Conservation (phyloP, 37 sponge, comb jelly and placozoan species). For the Spongia lamella region DNA sequence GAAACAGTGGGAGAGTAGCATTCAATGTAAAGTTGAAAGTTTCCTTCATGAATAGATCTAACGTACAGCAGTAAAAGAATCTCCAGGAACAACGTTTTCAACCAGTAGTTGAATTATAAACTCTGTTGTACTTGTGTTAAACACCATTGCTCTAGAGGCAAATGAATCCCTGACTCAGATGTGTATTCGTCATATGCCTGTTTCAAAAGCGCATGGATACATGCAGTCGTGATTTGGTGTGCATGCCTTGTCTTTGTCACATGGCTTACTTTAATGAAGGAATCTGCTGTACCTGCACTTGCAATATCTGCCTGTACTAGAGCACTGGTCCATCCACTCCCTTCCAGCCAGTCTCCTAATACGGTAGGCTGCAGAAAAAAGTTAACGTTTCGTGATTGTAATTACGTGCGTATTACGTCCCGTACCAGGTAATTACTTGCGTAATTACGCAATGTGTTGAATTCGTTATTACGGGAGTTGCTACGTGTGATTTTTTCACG, state of each 20-base stretch:
- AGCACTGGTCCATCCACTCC: conserved; percentile 16
- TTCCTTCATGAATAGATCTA: conserved; percentile 30
- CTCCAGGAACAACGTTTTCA: conserved; percentile 20
- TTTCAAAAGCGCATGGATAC: neutral
- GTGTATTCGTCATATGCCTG: conserved; percentile 3
- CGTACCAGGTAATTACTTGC: too few relatives aligned
- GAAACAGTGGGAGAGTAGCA: conserved; percentile 1
- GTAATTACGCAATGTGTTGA: too few relatives aligned
- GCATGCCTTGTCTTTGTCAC: conserved; percentile 29
- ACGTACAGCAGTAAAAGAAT: conserved; percentile 12
- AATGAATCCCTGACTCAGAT: neutral
- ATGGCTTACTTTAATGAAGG: conserved; percentile 8
- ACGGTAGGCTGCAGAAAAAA: too few relatives aligned
- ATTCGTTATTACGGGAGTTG: too few relatives aligned
- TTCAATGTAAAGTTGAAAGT: conserved; percentile 33
- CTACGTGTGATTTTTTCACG: too few relatives aligned
- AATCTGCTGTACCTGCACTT: conserved; percentile 21
- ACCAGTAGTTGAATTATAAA: conserved; percentile 11
- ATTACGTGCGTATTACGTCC: too few relatives aligned
- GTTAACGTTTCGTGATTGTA: too few relatives aligned
- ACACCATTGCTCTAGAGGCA: neutral
- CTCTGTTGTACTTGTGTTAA: too few relatives aligned
- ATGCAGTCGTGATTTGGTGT: conserved; percentile 24
- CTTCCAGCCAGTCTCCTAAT: conserved; percentile 34
- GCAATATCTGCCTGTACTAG: conserved; percentile 21